A percentile compares a stretch with the other conserved stretches of the same genome.
phyloP scores from a whole-genome alignment of 2,888 invertebrate genomes.

The Orchesellides sinensis region DNA sequence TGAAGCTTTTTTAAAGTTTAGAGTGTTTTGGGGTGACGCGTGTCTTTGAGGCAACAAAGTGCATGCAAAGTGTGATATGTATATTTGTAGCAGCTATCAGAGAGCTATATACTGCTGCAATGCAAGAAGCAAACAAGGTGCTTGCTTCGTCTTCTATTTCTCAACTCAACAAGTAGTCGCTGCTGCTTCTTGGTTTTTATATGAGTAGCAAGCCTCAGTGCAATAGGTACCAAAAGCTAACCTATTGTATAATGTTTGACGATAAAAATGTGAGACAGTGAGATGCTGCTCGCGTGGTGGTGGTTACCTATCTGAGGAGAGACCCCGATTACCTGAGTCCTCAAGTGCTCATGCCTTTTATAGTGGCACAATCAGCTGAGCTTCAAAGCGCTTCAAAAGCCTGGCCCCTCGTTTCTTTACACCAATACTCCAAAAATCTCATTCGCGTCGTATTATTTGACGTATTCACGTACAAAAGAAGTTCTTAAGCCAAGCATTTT shows the following conservation, averaged over 20 bases:
- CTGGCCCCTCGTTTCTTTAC: background rate
- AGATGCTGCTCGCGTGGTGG: background rate
- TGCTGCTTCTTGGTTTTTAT: slow-evolving; percentile 47
- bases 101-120: background rate
- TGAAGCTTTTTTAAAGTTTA: slow-evolving; percentile 17
- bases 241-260: slow-evolving; percentile 10
- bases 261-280: too few species aligned
- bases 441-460: too few species aligned
- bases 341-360: slow-evolving; percentile 67
- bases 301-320: slow-evolving; percentile 53
- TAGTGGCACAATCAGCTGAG: slow-evolving; percentile 63
- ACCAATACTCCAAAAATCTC: too few species aligned
- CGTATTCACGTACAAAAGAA: too few species aligned
- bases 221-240: background rate
- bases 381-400: background rate
- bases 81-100: too few species aligned
- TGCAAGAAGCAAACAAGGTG: slow-evolving; percentile 15
- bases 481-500: too few species aligned
- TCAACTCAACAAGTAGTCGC: slow-evolving; percentile 53
- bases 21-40: slow-evolving; percentile 44
- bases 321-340: slow-evolving; percentile 68
- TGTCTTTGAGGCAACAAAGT: slow-evolving; percentile 39
- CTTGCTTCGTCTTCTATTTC: slow-evolving; percentile 54
- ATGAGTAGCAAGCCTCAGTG: background rate
- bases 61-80: background rate